Conservation (phyloP, 2,888 invertebrate species). For the Epistrophe eligans region DNA sequence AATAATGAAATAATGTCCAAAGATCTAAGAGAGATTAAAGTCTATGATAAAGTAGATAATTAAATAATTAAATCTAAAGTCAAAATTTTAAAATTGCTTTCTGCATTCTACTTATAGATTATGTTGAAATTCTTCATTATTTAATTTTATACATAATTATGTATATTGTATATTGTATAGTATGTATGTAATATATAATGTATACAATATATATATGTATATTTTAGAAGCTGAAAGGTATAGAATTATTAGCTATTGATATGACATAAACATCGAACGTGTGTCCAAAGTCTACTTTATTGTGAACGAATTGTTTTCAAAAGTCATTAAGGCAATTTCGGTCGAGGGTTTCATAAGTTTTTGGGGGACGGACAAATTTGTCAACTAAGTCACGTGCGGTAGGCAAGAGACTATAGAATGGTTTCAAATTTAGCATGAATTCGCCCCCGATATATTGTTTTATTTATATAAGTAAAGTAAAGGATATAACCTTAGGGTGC, state of each 20-base stretch:
- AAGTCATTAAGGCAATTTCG: constrained; percentile 71
- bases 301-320: constrained; percentile 72
- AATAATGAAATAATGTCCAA: too few relatives aligned
- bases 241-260: constrained; percentile 26
- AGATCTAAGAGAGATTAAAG: too few relatives aligned
- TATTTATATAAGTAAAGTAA: constrained; percentile 21
- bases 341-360: constrained; percentile 59
- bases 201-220: too few relatives aligned
- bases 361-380: constrained; percentile 63
- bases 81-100: too few relatives aligned
- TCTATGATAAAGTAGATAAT: too few relatives aligned
- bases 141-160: too few relatives aligned
- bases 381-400: constrained; percentile 74
- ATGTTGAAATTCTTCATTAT: background rate
- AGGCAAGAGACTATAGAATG: constrained; percentile 55
- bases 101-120: too few relatives aligned
- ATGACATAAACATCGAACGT: constrained; percentile 26
- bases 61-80: too few relatives aligned
- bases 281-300: constrained; percentile 28
- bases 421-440: constrained; percentile 75
- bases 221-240: background rate
- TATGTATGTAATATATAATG: too few relatives aligned
- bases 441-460: constrained; percentile 64
- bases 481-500: constrained; percentile 39
- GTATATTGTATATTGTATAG: too few relatives aligned